phyloP scores from a whole-genome alignment of 2,888 invertebrate species.

The Eulithis testata region DNA sequence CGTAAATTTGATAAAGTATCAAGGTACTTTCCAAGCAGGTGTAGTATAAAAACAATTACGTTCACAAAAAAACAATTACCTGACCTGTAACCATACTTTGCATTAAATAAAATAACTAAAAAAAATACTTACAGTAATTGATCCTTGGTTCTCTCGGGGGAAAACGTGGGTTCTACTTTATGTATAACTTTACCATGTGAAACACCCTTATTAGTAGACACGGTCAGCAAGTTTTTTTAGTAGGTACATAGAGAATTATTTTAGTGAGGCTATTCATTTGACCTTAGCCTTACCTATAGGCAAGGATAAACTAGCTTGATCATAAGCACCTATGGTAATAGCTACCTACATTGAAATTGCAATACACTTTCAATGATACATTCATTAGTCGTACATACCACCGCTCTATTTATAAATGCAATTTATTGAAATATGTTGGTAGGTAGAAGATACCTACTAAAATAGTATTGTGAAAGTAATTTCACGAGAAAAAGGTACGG shows the following conservation, averaged over 20 bases:
- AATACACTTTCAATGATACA: constrained; percentile 5
- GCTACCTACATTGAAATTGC: constrained; percentile 4
- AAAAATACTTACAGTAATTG: background rate
- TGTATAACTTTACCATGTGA: no score
- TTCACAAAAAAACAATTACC: no score
- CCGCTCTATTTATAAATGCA: background rate
- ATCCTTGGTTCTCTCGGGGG: background rate
- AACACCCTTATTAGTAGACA: no score
- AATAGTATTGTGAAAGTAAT: no score
- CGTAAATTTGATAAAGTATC: no score
- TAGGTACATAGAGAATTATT: background rate
- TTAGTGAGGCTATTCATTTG: constrained; percentile 1
- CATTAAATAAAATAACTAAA: no score
- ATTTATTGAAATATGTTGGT: no score
- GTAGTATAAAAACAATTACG: no score
- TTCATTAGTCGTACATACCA: background rate
- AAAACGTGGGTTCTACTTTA: background rate
- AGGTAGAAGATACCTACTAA: no score
- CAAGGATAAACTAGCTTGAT: constrained; percentile 12
- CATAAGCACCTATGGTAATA: background rate
- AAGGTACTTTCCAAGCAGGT: no score
- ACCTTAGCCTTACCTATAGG: constrained; percentile 8
- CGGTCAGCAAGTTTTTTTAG: background rate
- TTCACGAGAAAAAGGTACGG: no score
- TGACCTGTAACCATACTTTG: no score